These are phyloP conservation scores for Sphaerophoria rueppellii DNA, from an alignment of 2,888 invertebrate species.

Conservation along the genomic window DNA sequence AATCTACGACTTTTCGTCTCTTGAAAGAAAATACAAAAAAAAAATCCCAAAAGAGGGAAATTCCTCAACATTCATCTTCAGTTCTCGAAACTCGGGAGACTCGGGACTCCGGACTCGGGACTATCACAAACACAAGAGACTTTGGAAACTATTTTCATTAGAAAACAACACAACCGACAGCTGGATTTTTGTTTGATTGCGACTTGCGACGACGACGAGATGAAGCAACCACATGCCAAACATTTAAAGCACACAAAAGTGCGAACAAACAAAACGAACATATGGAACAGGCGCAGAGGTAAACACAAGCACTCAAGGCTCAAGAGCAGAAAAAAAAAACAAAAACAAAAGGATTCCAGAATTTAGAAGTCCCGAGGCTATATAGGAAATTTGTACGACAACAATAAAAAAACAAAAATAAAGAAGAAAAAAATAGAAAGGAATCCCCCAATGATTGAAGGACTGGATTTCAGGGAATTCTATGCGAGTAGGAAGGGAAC, in stretches of 20 bases:
- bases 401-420: slow-evolving; percentile 2
- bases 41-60: neutral
- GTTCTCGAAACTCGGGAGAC: too few relatives aligned
- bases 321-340: neutral
- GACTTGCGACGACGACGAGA: neutral
- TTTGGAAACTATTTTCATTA: slow-evolving; percentile 69
- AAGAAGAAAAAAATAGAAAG: neutral
- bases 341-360: slow-evolving; percentile 26
- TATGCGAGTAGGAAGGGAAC: neutral
- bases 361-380: slow-evolving; percentile 27
- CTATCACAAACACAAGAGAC: neutral
- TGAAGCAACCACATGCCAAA: slow-evolving; percentile 64
- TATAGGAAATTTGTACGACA: slow-evolving; percentile 26
- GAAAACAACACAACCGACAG: slow-evolving; percentile 60
- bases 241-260: slow-evolving; percentile 38
- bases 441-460: slow-evolving; percentile 24
- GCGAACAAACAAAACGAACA: slow-evolving; percentile 65
- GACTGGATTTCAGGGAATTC: slow-evolving; percentile 47
- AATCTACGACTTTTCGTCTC: slow-evolving; percentile 46
- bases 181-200: slow-evolving; percentile 51
- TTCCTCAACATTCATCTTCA: slow-evolving; percentile 23
- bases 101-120: too few relatives aligned
- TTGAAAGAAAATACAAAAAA: slow-evolving; percentile 8
- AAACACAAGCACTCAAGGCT: slow-evolving; percentile 13
- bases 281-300: slow-evolving; percentile 39